These are phyloP conservation scores for Sebastes fasciatus DNA, from an alignment of 2,113 vertebrate genomes.

Conservation along the genomic window DNA sequence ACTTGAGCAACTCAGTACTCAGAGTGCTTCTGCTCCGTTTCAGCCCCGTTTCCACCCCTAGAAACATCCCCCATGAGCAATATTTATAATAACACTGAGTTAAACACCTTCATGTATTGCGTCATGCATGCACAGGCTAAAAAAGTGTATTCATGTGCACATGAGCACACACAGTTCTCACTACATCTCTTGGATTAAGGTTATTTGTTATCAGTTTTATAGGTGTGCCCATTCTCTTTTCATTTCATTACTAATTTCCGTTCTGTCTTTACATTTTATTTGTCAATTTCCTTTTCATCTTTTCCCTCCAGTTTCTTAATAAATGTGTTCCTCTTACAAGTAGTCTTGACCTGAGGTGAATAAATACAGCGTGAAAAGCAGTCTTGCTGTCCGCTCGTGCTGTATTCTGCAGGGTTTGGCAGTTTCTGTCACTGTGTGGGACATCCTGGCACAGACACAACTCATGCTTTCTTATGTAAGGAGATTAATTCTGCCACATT, in stretches of 20 bases:
- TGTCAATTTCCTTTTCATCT: neutral
- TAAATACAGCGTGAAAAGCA: neutral
- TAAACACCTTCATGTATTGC: neutral
- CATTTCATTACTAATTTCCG: neutral
- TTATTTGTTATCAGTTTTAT: neutral
- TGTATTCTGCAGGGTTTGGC: neutral
- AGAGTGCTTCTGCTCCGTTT: neutral
- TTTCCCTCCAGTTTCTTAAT: neutral
- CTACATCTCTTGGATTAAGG: neutral
- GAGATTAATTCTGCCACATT: neutral
- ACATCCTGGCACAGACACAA: neutral
- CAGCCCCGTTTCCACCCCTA: too few species aligned
- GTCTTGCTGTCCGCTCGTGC: too few species aligned
- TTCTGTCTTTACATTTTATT: neutral
- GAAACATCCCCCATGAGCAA: neutral
- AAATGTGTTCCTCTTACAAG: neutral
- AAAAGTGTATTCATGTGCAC: neutral
- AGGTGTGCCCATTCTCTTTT: too few species aligned
- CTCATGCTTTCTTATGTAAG: neutral
- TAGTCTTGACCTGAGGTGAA: neutral
- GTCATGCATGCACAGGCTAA: neutral
- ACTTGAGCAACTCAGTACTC: neutral
- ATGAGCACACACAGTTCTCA: too few species aligned
- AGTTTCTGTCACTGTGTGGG: neutral
- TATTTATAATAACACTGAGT: slow-evolving; percentile 7